Percentiles rank a stretch among this genome's conserved stretches.
Evolutionary conservation across 1,140 invertebrate species (phyloP).

Genomic region (Tetramorium parvispinum): DNA sequence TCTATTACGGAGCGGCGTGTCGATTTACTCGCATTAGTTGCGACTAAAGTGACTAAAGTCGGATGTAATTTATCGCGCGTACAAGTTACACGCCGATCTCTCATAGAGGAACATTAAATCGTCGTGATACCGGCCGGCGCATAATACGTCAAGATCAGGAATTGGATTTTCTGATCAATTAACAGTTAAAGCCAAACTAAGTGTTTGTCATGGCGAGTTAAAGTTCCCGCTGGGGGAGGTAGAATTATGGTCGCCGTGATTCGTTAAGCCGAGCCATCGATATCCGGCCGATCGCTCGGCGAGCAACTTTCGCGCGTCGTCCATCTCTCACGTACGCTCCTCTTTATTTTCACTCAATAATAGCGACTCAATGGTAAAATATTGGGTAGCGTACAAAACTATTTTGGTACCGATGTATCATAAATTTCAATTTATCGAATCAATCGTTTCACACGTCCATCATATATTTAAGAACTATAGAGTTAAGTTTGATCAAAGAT

Average conservation of each 20-base stretch:
- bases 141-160: constrained; percentile 80
- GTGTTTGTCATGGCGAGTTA: constrained; percentile 79
- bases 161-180: constrained; percentile 82
- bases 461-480: not conserved
- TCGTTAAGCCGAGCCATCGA: constrained; percentile 78
- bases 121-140: constrained; percentile 63
- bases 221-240: constrained; percentile 67
- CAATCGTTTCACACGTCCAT: not conserved
- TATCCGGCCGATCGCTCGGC: constrained; percentile 50
- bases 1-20: not conserved
- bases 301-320: not conserved
- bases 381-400: not conserved
- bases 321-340: not conserved
- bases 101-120: constrained; percentile 72
- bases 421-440: not conserved
- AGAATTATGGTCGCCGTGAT: constrained; percentile 75
- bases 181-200: constrained; percentile 82
- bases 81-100: constrained; percentile 56
- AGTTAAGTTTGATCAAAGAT: not conserved
- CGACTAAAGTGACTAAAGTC: constrained; percentile 18
- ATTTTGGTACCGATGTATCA: not conserved
- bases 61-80: constrained; percentile 45
- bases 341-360: constrained; percentile 38
- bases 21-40: constrained; percentile 46
- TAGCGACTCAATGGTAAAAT: not conserved